These are phyloP conservation scores for Brachionus paranguensis DNA, from an alignment of 1,140 invertebrate genomes.

Conservation along the genomic window DNA sequence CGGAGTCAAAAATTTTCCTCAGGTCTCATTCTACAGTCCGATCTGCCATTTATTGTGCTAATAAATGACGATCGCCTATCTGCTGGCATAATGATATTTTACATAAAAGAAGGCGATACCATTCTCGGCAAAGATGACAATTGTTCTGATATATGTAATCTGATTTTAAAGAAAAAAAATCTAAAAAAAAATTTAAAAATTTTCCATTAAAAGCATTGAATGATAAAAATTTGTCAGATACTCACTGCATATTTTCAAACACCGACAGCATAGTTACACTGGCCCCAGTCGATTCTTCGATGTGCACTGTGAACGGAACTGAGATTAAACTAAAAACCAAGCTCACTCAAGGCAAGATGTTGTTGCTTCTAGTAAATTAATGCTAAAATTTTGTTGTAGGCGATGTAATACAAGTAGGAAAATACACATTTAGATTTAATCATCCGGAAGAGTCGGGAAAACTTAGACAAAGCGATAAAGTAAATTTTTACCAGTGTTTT, in stretches of 20 bases:
- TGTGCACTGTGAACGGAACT: background rate
- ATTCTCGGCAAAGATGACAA: conserved; percentile 9
- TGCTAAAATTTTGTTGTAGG: conserved; percentile 53
- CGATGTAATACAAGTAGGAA: conserved; percentile 74
- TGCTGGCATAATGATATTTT: conserved; percentile 22
- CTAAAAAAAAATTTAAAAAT: background rate
- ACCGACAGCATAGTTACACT: background rate
- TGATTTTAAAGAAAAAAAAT: background rate
- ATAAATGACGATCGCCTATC: background rate
- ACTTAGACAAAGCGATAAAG: conserved; percentile 57
- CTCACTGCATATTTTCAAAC: conserved; percentile 29
- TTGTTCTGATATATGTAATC: background rate
- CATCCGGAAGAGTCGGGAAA: conserved; percentile 82
- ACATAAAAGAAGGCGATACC: conserved; percentile 29
- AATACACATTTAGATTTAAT: conserved; percentile 86
- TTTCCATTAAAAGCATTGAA: background rate
- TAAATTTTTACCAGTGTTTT: background rate
- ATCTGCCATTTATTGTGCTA: conserved; percentile 23
- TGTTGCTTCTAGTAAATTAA: background rate
- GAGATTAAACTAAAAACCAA: background rate
- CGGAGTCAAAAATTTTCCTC: conserved; percentile 17
- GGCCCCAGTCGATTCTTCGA: background rate
- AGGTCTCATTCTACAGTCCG: conserved; percentile 2
- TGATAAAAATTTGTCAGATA: conserved; percentile 11
- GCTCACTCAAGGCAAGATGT: conserved; percentile 4